Percentiles rank a stretch among this genome's conserved stretches.
phyloP scores from a whole-genome alignment of 2,113 vertebrate genomes.

The Helogale parvula region DNA sequence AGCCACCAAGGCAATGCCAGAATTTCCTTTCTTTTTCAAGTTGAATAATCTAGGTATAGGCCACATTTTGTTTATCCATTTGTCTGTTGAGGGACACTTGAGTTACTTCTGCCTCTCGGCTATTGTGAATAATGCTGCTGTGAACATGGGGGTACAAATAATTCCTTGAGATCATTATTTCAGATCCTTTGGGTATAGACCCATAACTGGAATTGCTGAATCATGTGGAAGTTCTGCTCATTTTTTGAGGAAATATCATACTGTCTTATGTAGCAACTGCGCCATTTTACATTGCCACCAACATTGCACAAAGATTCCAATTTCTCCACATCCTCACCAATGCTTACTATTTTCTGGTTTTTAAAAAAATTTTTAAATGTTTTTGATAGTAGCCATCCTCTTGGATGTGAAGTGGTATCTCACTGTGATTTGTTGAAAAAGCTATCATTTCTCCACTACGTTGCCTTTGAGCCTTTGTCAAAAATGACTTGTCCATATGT shows the following conservation, averaged over 20 bases:
- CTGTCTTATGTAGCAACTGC: neutral
- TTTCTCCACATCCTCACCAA: neutral
- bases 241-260: neutral
- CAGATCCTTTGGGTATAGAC: neutral
- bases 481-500: neutral
- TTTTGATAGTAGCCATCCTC: neutral
- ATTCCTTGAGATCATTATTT: neutral
- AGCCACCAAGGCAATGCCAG: no score
- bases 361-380: no score
- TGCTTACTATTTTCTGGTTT: neutral
- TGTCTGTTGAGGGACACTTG: neutral
- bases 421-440: neutral
- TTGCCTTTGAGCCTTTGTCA: neutral
- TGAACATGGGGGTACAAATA: neutral
- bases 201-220: neutral
- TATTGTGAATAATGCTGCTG: neutral
- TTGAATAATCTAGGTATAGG: neutral
- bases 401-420: neutral
- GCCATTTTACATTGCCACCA: neutral
- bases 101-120: neutral
- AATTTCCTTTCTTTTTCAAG: neutral
- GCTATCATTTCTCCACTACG: neutral
- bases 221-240: neutral
- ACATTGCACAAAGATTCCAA: neutral
- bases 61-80: neutral